Evolutionary conservation across 2,797 vertebrate species (phyloP).

Genomic region (Takifugu ocellatus): DNA sequence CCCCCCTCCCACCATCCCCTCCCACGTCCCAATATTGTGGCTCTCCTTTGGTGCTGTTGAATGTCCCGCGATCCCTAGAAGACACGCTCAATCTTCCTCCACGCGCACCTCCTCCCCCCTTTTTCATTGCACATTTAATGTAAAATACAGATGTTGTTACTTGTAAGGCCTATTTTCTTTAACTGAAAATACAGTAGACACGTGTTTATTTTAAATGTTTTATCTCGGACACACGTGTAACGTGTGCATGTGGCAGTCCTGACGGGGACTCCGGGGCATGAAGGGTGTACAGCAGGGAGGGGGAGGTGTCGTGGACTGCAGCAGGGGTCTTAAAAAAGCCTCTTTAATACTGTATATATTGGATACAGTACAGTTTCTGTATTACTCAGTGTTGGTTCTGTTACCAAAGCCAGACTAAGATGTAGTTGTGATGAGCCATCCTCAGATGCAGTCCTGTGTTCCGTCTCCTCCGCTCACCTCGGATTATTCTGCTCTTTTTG

Average conservation of each 20-base stretch:
- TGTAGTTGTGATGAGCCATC: conserved; percentile 64
- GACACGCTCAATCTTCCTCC: conserved; percentile 18
- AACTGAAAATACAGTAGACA: conserved; percentile 45
- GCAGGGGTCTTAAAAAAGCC: conserved; percentile 25
- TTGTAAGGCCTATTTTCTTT: conserved; percentile 48
- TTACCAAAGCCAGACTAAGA: conserved; percentile 73
- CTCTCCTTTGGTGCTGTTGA: conserved; percentile 80
- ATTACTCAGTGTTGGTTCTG: conserved; percentile 62
- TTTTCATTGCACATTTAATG: conserved; percentile 49
- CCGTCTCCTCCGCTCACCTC: conserved; percentile 24
- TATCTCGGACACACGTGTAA: conserved; percentile 35
- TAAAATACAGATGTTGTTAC: conserved; percentile 57
- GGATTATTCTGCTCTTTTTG: conserved; percentile 11
- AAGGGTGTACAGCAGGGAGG: conserved; percentile 10
- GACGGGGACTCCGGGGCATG: conserved; percentile 36
- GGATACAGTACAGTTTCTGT: conserved; percentile 59
- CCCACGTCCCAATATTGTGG: conserved; percentile 47
- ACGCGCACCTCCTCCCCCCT: background rate
- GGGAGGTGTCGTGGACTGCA: conserved; percentile 21
- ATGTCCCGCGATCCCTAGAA: conserved; percentile 56
- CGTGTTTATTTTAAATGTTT: conserved; percentile 66
- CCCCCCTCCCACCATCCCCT: conserved; percentile 33
- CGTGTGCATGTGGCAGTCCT: conserved; percentile 24
- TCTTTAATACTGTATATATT: conserved; percentile 49
- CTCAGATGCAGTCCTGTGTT: conserved; percentile 67